Conservation (phyloP, 1,140 invertebrate genomes). For the Melanaphis sacchari region DNA sequence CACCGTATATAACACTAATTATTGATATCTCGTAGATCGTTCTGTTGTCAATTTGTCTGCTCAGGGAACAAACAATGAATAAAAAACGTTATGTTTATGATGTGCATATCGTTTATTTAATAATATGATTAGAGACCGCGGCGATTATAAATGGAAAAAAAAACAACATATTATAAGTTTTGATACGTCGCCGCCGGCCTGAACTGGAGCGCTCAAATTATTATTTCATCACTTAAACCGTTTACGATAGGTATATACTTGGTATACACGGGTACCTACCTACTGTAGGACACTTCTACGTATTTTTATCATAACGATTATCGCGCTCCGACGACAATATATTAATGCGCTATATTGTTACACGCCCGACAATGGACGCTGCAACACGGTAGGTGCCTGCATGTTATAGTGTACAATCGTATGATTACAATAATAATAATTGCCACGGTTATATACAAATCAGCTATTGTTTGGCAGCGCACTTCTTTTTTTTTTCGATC, state of each 20-base stretch:
- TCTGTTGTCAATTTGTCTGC: not conserved
- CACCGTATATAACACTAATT: not conserved
- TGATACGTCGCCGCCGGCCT: not conserved
- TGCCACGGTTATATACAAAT: not conserved
- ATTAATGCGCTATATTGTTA: not conserved
- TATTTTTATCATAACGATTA: not conserved
- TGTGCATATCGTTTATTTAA: not conserved
- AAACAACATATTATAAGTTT: not conserved
- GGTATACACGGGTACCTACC: not conserved
- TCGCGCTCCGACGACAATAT: not conserved
- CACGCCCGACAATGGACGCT: not conserved
- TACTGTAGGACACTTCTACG: not conserved
- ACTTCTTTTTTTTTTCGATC: not conserved
- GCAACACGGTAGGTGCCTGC: no score
- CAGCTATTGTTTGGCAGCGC: not conserved
- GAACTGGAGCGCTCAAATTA: not conserved
- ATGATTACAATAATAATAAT: conserved; percentile 6
- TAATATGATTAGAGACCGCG: not conserved
- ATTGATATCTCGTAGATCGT: not conserved
- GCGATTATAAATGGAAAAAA: not conserved
- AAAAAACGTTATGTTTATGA: not conserved
- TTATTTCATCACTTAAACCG: not conserved
- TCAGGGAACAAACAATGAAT: not conserved
- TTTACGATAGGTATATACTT: not conserved
- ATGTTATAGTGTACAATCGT: not conserved